Conservation (phyloP, 2,113 vertebrate genomes). For the Macheiramphus alcinus region DNA sequence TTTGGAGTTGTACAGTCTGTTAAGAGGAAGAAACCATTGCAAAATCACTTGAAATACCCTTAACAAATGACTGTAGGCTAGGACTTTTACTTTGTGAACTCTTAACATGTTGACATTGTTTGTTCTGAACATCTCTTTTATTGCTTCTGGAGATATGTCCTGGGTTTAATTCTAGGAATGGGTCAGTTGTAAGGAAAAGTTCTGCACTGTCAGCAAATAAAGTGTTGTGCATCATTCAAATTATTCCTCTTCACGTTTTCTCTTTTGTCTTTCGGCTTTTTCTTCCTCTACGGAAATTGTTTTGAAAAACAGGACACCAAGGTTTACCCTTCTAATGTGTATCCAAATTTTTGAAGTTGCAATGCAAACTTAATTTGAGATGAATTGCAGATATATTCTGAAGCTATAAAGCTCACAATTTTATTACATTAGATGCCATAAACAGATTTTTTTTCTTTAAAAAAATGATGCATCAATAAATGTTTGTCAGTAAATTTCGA, state of each 20-base stretch:
- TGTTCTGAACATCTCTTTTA: not conserved
- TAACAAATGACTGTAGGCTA: not conserved
- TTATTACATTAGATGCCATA: not conserved
- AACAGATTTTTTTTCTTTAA: not conserved
- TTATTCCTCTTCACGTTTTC: not conserved
- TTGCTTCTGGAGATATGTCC: not conserved
- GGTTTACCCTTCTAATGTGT: not conserved
- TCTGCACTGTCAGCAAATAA: not conserved
- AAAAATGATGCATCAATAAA: not conserved
- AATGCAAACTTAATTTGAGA: not conserved
- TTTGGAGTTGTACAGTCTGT: not conserved
- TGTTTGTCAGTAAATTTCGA: not conserved
- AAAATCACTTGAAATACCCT: conserved; percentile 22
- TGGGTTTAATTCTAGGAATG: not conserved
- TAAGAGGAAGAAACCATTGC: conserved; percentile 36
- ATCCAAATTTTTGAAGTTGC: not conserved
- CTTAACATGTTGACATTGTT: not conserved
- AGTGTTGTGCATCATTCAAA: not conserved
- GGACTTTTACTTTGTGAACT: not conserved
- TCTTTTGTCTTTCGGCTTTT: not conserved
- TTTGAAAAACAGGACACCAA: not conserved
- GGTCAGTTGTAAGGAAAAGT: not conserved
- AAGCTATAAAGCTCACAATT: not conserved
- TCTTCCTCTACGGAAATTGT: not conserved
- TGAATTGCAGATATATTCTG: not conserved